These are phyloP conservation scores for Pomacea maculata DNA, from an alignment of 1,140 invertebrate genomes.

Conservation along the genomic window DNA sequence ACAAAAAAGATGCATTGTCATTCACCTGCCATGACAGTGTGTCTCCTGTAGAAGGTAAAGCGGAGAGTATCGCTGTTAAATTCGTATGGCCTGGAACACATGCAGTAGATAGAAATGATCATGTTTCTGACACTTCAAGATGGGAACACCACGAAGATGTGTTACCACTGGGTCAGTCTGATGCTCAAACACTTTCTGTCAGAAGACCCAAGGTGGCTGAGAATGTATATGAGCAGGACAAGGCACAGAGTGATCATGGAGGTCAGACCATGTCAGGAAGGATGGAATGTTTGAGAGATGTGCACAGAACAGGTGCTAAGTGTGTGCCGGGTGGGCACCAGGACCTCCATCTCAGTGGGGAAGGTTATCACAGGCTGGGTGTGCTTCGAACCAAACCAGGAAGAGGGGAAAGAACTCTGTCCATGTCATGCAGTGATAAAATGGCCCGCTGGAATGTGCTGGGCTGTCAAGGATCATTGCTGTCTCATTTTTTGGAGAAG, in stretches of 20 bases:
- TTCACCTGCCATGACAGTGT: no score
- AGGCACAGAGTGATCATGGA: not conserved
- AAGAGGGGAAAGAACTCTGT: slow-evolving; percentile 86
- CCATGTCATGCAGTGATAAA: slow-evolving; percentile 94
- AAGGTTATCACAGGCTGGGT: slow-evolving; percentile 76
- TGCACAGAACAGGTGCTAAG: slow-evolving; percentile 89
- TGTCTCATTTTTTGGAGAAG: slow-evolving; percentile 77
- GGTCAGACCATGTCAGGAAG: not conserved
- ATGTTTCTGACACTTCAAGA: no score
- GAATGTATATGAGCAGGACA: slow-evolving; percentile 2
- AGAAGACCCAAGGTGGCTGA: not conserved
- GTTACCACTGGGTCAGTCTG: no score
- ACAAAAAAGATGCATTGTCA: no score
- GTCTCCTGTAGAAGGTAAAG: no score
- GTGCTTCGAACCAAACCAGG: slow-evolving; percentile 90
- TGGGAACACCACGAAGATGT: no score
- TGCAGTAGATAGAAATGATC: no score
- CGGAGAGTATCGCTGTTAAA: no score
- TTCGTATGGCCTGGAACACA: no score
- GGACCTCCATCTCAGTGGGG: slow-evolving; percentile 66
- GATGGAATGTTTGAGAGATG: slow-evolving; percentile 66
- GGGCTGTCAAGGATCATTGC: slow-evolving; percentile 85
- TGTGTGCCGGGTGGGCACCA: slow-evolving; percentile 70
- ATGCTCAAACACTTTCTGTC: not conserved
- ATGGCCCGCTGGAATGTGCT: slow-evolving; percentile 86